These are phyloP conservation scores for Helostoma temminkii DNA, from an alignment of 2,797 vertebrate genomes.

Conservation along the genomic window DNA sequence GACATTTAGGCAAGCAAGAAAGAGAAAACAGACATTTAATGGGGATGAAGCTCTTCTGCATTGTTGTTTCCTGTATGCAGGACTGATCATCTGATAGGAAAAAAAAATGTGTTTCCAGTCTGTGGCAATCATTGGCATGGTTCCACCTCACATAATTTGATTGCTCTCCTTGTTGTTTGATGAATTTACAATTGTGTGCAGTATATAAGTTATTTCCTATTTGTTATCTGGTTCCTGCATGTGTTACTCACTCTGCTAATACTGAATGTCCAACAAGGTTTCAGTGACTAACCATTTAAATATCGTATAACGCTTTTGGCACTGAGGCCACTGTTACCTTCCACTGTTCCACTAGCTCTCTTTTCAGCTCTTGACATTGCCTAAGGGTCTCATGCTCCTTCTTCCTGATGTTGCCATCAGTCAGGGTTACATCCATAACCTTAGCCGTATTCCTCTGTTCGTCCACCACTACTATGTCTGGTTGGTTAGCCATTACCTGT, in stretches of 20 bases:
- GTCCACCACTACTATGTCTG: no score
- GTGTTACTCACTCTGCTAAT: no score
- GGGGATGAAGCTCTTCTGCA: not conserved
- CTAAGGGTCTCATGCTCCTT: no score
- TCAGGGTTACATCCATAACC: no score
- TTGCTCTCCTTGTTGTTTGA: constrained; percentile 28
- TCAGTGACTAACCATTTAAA: not conserved
- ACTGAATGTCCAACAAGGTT: not conserved
- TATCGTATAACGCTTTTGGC: no score
- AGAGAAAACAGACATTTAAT: not conserved
- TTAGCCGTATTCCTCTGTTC: no score
- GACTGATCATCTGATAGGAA: constrained; percentile 17
- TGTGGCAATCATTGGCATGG: not conserved
- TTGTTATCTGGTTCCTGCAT: constrained; percentile 51
- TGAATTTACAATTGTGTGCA: not conserved
- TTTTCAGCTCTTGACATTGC: no score
- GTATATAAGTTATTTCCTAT: constrained; percentile 37
- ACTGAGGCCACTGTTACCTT: no score
- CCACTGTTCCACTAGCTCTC: no score
- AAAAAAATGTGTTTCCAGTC: not conserved
- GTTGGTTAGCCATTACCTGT: no score
- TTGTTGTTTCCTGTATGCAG: not conserved
- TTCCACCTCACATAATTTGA: not conserved
- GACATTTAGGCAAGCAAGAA: no score
- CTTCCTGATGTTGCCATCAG: no score